Base-by-base conservation (phyloP, 2,797 vertebrate genomes). In the Fratercula arctica region DNA sequence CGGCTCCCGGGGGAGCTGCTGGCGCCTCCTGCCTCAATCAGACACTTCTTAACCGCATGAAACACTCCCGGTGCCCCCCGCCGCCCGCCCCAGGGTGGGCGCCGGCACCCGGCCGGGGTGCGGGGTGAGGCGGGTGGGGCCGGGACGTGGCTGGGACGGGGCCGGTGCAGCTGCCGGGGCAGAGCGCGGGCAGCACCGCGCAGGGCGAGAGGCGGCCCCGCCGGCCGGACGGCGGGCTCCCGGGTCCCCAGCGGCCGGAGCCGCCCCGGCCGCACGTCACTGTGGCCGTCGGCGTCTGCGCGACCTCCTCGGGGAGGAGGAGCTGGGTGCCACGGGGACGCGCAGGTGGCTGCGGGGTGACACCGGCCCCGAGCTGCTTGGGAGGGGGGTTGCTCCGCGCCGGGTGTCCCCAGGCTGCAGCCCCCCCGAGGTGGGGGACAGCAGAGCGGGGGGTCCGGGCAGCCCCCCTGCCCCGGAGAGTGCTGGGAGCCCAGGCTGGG, bases 1-100 rank as follows among this genome's bases (percentile, higher is more conserved):
- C 97, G 92, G 96, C 96, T 98, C 98, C 98, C 98, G 95, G 96
- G 98, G 98, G 98, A 98, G 98, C 98, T 98, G 97, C 98, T 99
- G 99, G 99, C 99, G 99, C 98, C 99, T 98, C 98, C 96, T 98
- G 98, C 98, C 98, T 98, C 98, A 97, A 98, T 98, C 98, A 98
- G 98, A 98, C 98, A 98, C 98, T 97, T 97, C 92, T 95, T 97
- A 98, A 98, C 97, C 97, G 98, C 98, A 98, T 97, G 96, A 97
- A 97, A 96, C 91, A 96, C 97, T 96, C 93, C 94, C 94, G 96
- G 97, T 95, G 91, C 92, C 93, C 93, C 96, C 80, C 73, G 16
- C 91, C 88, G 68, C 95, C 90, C 76, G 76, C 72, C 37, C 80
- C 28, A 63, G 85, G 54, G 28, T 61, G 92, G 78, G 92, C 90